Percentiles rank a stretch among this genome's conserved stretches.
phyloP scores from a whole-genome alignment of 2,888 invertebrate species.

The Prenolepis imparis region DNA sequence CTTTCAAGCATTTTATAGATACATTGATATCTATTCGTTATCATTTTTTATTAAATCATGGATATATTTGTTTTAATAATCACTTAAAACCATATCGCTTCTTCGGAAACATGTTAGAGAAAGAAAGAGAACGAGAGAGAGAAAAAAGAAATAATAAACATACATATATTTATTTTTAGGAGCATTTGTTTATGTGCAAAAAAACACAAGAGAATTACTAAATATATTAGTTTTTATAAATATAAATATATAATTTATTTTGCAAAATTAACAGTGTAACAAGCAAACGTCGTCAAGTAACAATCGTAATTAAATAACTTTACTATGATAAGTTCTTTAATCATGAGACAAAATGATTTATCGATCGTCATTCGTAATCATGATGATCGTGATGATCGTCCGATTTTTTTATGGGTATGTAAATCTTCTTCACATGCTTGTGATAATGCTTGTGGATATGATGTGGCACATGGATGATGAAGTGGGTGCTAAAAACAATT shows the following conservation, averaged over 20 bases:
- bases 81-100: neutral
- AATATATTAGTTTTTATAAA: neutral
- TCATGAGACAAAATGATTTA: constrained; percentile 49
- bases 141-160: neutral
- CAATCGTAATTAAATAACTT: neutral
- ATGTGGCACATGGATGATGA: constrained; percentile 82
- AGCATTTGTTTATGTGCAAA: neutral
- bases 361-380: constrained; percentile 68
- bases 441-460: constrained; percentile 81
- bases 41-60: neutral
- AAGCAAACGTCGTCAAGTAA: neutral
- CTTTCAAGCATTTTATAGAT: neutral
- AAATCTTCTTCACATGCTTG: constrained; percentile 82
- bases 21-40: neutral
- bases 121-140: neutral
- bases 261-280: constrained; percentile 34
- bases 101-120: neutral
- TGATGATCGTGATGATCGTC: constrained; percentile 67
- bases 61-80: neutral
- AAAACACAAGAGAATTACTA: neutral
- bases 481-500: constrained; percentile 79
- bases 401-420: constrained; percentile 76
- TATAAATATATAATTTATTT: constrained; percentile 23
- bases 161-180: neutral
- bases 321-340: neutral